These are phyloP conservation scores for Sciurus niger DNA, from an alignment of 2,113 vertebrate genomes.

Conservation along the genomic window DNA sequence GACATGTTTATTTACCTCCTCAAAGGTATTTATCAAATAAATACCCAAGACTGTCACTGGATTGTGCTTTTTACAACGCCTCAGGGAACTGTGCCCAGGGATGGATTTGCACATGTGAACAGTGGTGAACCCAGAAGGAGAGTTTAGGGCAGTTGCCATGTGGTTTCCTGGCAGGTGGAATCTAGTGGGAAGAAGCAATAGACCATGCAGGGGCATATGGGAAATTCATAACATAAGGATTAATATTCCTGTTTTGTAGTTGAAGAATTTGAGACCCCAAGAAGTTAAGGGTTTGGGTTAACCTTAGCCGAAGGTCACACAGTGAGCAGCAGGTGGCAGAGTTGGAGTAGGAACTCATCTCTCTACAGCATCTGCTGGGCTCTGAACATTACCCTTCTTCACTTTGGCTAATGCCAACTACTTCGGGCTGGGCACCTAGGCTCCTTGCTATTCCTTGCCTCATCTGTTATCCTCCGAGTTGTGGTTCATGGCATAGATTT, in stretches of 20 bases:
- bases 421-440: background rate
- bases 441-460: background rate
- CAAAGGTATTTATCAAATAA: conserved; percentile 35
- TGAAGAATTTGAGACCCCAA: conserved; percentile 18
- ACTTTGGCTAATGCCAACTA: background rate
- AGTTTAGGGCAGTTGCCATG: background rate
- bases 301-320: background rate
- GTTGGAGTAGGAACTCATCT: background rate
- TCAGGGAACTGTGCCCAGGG: background rate
- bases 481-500: background rate
- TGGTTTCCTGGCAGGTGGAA: background rate
- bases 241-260: background rate
- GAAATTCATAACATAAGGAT: conserved; percentile 23
- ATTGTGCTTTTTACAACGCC: background rate
- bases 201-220: background rate
- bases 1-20: background rate
- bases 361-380: background rate
- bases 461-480: background rate
- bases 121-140: background rate
- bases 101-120: conserved; percentile 6
- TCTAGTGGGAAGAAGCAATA: background rate
- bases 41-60: background rate
- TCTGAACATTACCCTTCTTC: background rate
- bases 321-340: conserved; percentile 1
- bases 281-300: background rate